Conservation (phyloP, 2,888 invertebrate genomes). For the Pycnomerus fuliginosus region DNA sequence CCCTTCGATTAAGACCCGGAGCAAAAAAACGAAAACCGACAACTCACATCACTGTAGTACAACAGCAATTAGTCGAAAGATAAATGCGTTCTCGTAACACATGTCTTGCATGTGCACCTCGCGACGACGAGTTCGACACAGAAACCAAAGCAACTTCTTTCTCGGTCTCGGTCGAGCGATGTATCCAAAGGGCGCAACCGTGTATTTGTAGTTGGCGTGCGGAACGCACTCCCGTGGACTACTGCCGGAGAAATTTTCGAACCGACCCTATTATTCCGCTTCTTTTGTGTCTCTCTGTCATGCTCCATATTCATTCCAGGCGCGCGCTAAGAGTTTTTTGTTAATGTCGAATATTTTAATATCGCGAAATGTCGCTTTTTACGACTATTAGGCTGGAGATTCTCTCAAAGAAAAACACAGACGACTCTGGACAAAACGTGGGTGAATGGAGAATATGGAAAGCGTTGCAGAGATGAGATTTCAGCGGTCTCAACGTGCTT, state of each 20-base stretch:
- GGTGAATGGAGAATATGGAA: too few relatives aligned
- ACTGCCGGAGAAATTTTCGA: constrained; percentile 10
- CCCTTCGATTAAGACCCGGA: constrained; percentile 14
- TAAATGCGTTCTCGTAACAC: constrained; percentile 27
- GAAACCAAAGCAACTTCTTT: constrained; percentile 2
- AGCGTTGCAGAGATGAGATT: too few relatives aligned
- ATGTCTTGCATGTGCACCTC: constrained; percentile 32
- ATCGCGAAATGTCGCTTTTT: constrained; percentile 6
- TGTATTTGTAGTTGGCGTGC: constrained; percentile 29
- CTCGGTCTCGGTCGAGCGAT: constrained; percentile 17
- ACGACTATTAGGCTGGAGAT: constrained; percentile 8
- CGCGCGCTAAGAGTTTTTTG: constrained; percentile 12
- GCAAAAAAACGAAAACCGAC: constrained; percentile 4
- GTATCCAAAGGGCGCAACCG: constrained; percentile 31
- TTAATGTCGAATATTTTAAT: constrained; percentile 14
- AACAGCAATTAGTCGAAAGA: constrained; percentile 25
- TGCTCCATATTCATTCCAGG: constrained; percentile 15
- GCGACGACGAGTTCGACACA: constrained; percentile 5
- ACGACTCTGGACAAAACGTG: too few relatives aligned
- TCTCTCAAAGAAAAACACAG: constrained; percentile 1
- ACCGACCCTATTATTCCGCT: constrained; percentile 16
- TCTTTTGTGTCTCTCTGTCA: constrained; percentile 15
- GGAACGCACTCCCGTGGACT: constrained; percentile 27
- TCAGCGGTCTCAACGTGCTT: too few relatives aligned
- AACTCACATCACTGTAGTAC: constrained; percentile 17